phyloP scores from a whole-genome alignment of 2,888 invertebrate species.

The Caenorhabditis drosophilae region DNA sequence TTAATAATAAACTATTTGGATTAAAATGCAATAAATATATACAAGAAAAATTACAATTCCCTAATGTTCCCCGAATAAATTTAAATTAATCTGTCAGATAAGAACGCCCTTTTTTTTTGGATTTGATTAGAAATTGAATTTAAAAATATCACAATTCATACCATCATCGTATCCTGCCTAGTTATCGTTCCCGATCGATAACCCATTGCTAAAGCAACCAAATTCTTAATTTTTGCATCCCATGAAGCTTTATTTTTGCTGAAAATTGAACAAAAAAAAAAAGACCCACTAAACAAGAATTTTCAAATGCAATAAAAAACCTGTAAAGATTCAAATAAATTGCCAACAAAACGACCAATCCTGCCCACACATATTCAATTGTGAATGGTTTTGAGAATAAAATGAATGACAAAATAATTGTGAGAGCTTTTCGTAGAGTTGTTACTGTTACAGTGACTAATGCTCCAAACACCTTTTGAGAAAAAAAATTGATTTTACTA shows the following conservation, averaged over 20 bases:
- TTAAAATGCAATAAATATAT: too few species aligned
- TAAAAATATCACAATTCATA: too few species aligned
- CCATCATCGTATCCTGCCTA: constrained; percentile 21
- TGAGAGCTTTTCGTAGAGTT: constrained; percentile 77
- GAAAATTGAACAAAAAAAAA: too few species aligned
- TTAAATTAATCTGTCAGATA: too few species aligned
- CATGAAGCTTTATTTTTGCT: constrained; percentile 52
- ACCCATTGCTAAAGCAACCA: constrained; percentile 21
- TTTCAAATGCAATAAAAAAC: constrained; percentile 21
- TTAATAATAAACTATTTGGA: too few species aligned
- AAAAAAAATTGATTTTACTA: neutral
- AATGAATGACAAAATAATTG: constrained; percentile 88
- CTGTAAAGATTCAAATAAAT: constrained; percentile 92
- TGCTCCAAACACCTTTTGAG: constrained; percentile 81
- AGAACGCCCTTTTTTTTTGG: too few species aligned
- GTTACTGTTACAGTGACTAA: constrained; percentile 84
- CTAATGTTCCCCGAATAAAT: too few species aligned
- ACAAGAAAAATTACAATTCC: too few species aligned
- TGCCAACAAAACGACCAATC: constrained; percentile 83
- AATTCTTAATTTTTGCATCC: constrained; percentile 21
- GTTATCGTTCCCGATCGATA: constrained; percentile 9
- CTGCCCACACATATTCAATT: constrained; percentile 90
- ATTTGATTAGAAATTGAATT: too few species aligned
- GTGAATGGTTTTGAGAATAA: constrained; percentile 93
- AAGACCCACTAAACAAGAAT: too few species aligned